A percentile compares a stretch with the other conserved stretches of the same genome.
phyloP scores from a whole-genome alignment of 2,113 vertebrate species.

The Lynx canadensis region DNA sequence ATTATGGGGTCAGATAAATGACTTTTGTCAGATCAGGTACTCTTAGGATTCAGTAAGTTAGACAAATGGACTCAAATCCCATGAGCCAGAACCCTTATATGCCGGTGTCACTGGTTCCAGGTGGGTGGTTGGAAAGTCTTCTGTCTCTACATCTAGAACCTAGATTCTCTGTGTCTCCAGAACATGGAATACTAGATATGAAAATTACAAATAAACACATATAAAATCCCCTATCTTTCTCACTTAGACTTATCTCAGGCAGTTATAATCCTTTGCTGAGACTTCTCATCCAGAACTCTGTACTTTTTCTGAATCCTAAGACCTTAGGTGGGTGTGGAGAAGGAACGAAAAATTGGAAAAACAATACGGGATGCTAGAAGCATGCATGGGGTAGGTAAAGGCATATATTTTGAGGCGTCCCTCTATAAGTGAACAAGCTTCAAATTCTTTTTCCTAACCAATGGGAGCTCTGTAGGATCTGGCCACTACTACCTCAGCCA shows the following conservation, averaged over 20 bases:
- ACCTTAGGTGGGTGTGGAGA: background rate
- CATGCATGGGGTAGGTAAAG: background rate
- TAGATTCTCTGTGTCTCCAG: background rate
- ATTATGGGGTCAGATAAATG: background rate
- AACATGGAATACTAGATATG: background rate
- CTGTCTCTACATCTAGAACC: background rate
- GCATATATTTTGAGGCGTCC: background rate
- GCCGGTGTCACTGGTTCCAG: background rate
- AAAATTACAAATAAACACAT: background rate
- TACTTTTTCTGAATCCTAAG: background rate
- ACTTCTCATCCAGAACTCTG: background rate
- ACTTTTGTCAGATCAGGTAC: background rate
- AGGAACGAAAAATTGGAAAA: background rate
- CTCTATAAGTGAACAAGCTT: background rate
- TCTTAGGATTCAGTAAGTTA: background rate
- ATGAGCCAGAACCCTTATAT: background rate
- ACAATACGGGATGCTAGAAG: background rate
- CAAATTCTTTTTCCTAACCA: background rate
- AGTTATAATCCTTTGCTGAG: background rate
- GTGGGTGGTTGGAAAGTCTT: background rate
- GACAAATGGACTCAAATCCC: background rate
- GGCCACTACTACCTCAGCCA: no score
- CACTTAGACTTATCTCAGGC: background rate
- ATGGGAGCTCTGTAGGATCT: background rate
- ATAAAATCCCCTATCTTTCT: background rate